phyloP scores from a whole-genome alignment of 2,113 vertebrate species.

The Pristiophorus japonicus region DNA sequence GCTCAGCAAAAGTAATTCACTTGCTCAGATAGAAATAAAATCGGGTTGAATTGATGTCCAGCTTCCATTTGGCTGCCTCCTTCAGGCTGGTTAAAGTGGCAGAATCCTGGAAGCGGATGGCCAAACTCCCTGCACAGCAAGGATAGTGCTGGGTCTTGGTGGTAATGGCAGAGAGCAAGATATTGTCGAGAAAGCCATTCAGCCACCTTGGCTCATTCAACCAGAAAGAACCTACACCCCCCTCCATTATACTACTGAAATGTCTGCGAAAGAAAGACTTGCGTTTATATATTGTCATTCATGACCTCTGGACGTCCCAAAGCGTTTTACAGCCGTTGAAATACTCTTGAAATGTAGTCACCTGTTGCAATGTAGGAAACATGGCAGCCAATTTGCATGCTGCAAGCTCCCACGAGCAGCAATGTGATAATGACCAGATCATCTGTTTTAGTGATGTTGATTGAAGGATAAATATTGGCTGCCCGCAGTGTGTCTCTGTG shows the following conservation, averaged over 20 bases:
- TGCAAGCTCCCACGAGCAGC: neutral
- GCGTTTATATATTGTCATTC: neutral
- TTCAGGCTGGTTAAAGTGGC: neutral
- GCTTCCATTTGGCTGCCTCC: neutral
- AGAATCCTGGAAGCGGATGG: neutral
- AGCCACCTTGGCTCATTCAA: neutral
- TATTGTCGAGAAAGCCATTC: neutral
- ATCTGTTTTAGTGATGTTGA: neutral
- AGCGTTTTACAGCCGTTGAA: no score
- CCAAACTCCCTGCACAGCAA: neutral
- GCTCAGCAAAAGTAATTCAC: neutral
- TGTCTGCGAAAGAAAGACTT: neutral
- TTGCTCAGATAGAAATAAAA: neutral
- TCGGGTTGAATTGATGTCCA: neutral
- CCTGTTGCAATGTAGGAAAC: no score
- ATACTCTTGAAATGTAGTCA: no score
- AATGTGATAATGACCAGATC: neutral
- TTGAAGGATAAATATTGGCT: neutral
- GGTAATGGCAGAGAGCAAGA: neutral
- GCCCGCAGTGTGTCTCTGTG: no score
- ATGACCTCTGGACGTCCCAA: neutral
- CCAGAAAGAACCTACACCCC: neutral
- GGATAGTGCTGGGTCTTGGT: neutral
- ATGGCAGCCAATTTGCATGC: no score
- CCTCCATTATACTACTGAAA: no score